These are phyloP conservation scores for Timema cristinae DNA, from an alignment of 2,888 invertebrate species.

Conservation along the genomic window DNA sequence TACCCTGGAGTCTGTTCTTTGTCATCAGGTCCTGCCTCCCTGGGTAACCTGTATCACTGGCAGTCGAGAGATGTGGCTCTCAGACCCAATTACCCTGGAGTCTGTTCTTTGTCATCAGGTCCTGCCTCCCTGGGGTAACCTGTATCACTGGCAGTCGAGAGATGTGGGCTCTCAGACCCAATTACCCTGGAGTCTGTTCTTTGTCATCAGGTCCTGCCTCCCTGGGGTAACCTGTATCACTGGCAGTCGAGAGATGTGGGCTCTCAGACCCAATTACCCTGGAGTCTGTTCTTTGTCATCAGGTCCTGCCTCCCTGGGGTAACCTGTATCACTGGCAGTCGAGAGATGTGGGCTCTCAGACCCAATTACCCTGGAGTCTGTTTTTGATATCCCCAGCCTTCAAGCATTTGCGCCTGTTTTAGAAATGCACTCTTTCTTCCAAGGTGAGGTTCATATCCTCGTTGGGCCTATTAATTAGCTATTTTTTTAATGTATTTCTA, in stretches of 20 bases:
- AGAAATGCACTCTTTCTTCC: conserved; percentile 77
- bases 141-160: conserved; percentile 83
- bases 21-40: conserved; percentile 77
- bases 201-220: conserved; percentile 72
- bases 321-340: conserved; percentile 86
- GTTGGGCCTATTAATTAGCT: background rate
- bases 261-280: conserved; percentile 61
- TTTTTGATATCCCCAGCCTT: conserved; percentile 85
- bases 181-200: conserved; percentile 84
- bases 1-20: conserved; percentile 84
- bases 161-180: conserved; percentile 54
- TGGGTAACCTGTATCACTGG: conserved; percentile 94
- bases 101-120: conserved; percentile 73
- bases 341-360: conserved; percentile 51
- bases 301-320: conserved; percentile 92
- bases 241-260: conserved; percentile 64
- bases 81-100: conserved; percentile 72
- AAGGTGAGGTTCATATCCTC: conserved; percentile 46
- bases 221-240: conserved; percentile 88
- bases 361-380: conserved; percentile 68
- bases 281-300: conserved; percentile 52
- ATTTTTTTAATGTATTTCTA: background rate
- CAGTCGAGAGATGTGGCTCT: conserved; percentile 50
- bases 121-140: conserved; percentile 80
- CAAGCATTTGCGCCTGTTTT: conserved; percentile 76